phyloP scores from a whole-genome alignment of 2,888 invertebrate species.

The Sipunculus nudus region DNA sequence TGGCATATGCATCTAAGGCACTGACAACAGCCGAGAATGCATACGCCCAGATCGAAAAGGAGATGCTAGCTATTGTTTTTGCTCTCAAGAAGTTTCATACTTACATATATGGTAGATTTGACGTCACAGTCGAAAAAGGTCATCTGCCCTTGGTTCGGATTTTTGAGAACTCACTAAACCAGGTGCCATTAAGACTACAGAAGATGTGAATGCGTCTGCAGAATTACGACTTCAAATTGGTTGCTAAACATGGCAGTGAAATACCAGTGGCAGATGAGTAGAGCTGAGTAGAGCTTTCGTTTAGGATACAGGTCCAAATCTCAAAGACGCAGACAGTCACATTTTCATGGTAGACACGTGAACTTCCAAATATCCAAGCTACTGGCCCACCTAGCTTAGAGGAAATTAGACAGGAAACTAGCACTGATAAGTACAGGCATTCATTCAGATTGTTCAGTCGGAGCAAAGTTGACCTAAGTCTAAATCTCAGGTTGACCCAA shows the following conservation, averaged over 20 bases:
- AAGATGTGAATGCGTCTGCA: constrained; percentile 25
- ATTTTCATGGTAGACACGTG: neutral
- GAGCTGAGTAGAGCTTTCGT: constrained; percentile 5
- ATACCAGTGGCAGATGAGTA: constrained; percentile 31
- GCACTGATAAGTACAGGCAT: neutral
- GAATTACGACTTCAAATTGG: constrained; percentile 23
- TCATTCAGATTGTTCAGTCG: neutral
- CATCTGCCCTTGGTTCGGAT: constrained; percentile 27
- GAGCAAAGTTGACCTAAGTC: constrained; percentile 9
- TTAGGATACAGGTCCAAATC: neutral
- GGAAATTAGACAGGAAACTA: no score
- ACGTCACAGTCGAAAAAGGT: constrained; percentile 28
- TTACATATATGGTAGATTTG: constrained; percentile 19
- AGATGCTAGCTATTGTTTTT: constrained; percentile 20
- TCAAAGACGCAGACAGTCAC: neutral
- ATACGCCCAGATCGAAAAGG: constrained; percentile 30
- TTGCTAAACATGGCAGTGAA: constrained; percentile 21
- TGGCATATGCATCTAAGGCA: constrained; percentile 19
- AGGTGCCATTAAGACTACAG: constrained; percentile 24
- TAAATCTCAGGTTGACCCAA: neutral
- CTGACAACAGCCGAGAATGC: constrained; percentile 16
- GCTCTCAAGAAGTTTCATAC: constrained; percentile 18
- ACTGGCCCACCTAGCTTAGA: no score
- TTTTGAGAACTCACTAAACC: constrained; percentile 21
- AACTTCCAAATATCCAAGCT: no score